These are phyloP conservation scores for Drosophila engyochracea DNA, from an alignment of 2,888 invertebrate species.

Conservation along the genomic window DNA sequence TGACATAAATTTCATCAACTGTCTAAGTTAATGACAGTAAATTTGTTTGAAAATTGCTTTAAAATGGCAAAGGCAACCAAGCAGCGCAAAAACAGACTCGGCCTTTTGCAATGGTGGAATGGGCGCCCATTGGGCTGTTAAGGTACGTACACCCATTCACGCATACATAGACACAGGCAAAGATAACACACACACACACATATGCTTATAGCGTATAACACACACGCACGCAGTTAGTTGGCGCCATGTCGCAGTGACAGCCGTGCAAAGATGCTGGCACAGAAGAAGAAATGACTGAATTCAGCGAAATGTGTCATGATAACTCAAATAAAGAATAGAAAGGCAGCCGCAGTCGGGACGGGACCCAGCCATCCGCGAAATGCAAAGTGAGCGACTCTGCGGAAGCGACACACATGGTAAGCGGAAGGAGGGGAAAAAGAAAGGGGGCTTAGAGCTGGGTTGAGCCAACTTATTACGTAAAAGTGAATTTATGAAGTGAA, in stretches of 20 bases:
- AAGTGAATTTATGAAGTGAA: slow-evolving; percentile 82
- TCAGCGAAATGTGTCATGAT: slow-evolving; percentile 81
- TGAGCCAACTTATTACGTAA: slow-evolving; percentile 77
- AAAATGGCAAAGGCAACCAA: slow-evolving; percentile 81
- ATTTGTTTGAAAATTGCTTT: slow-evolving; percentile 81
- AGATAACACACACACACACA: slow-evolving; percentile 52
- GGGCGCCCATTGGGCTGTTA: slow-evolving; percentile 27
- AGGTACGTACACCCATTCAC: slow-evolving; percentile 40
- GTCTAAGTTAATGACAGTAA: slow-evolving; percentile 81
- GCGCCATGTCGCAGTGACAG: slow-evolving; percentile 78
- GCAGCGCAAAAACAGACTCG: slow-evolving; percentile 71
- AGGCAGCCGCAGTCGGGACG: slow-evolving; percentile 39
- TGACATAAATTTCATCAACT: slow-evolving; percentile 82
- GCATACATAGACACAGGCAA: slow-evolving; percentile 20
- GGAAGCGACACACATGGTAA: slow-evolving; percentile 69
- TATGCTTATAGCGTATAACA: slow-evolving; percentile 15
- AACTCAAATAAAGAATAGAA: slow-evolving; percentile 81
- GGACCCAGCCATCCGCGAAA: slow-evolving; percentile 76
- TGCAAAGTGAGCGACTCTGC: slow-evolving; percentile 73
- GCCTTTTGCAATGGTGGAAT: slow-evolving; percentile 22
- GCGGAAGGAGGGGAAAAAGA: slow-evolving; percentile 29
- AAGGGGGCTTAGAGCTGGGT: slow-evolving; percentile 23
- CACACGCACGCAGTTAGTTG: slow-evolving; percentile 47
- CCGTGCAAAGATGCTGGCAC: slow-evolving; percentile 69
- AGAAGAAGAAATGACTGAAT: slow-evolving; percentile 82